Conservation (phyloP, 2,113 vertebrate species). For the Myotis lucifugus region DNA sequence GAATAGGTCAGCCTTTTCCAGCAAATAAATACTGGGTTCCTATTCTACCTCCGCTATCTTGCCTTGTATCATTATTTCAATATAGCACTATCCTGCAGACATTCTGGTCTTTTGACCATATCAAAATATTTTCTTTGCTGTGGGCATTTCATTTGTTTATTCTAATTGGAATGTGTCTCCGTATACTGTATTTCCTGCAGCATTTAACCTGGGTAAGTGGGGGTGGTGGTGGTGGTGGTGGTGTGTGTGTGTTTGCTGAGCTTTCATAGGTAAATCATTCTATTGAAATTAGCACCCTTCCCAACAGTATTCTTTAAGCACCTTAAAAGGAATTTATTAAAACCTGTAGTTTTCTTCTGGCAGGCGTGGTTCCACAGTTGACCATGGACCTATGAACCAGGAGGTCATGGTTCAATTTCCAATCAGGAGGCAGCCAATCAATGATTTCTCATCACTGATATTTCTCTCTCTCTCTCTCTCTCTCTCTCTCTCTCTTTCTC, state of each 20-base stretch:
- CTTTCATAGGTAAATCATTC: not conserved
- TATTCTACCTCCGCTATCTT: not conserved
- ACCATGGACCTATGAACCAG: too few species aligned
- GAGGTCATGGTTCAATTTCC: too few species aligned
- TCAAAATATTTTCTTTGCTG: not conserved
- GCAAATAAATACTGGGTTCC: not conserved
- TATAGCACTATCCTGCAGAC: not conserved
- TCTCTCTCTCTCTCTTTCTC: not conserved
- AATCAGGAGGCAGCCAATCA: not conserved
- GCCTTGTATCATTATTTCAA: not conserved
- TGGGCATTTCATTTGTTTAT: not conserved
- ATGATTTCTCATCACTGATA: too few species aligned
- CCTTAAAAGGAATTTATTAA: not conserved
- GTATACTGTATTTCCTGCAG: not conserved
- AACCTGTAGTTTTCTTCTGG: not conserved
- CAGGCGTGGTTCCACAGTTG: accelerated
- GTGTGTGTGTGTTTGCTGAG: too few species aligned
- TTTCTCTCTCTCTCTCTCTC: not conserved
- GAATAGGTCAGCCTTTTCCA: not conserved
- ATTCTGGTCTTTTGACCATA: not conserved
- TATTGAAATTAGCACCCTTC: not conserved
- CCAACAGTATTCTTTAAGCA: not conserved
- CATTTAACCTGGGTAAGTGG: not conserved
- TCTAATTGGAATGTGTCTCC: not conserved
- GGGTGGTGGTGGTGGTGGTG: not conserved